A percentile compares a stretch with the other conserved stretches of the same genome.
Evolutionary conservation across 1,140 invertebrate genomes (phyloP).

Genomic region (Chrysopa pallens): DNA sequence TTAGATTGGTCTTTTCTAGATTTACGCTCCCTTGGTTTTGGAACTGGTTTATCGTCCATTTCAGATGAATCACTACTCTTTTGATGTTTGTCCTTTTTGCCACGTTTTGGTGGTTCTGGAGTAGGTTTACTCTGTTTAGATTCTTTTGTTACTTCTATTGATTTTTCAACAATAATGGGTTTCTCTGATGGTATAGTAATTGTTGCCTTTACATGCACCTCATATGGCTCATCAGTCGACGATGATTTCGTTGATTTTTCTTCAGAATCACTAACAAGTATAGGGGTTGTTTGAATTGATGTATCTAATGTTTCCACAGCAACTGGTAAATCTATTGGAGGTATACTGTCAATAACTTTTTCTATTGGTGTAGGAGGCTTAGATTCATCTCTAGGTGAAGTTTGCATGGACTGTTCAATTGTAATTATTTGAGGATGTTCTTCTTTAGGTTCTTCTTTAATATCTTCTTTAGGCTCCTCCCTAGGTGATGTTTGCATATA

Average conservation of each 20-base stretch:
- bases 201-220: slow-evolving; percentile 38
- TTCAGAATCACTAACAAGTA: slow-evolving; percentile 13
- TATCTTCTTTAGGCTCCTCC: too few species aligned
- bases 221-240: slow-evolving; percentile 37
- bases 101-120: too few species aligned
- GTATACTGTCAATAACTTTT: neutral
- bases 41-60: neutral
- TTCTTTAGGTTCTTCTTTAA: slow-evolving; percentile 4
- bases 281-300: slow-evolving; percentile 25
- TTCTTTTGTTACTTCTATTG: too few species aligned
- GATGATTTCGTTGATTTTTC: slow-evolving; percentile 21
- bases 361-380: slow-evolving; percentile 5
- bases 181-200: slow-evolving; percentile 32
- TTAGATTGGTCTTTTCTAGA: neutral
- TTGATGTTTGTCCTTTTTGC: too few species aligned
- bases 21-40: neutral
- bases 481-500: slow-evolving; percentile 9
- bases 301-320: slow-evolving; percentile 19
- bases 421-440: neutral
- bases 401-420: slow-evolving; percentile 2
- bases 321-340: neutral
- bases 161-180: slow-evolving; percentile 8
- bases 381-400: slow-evolving; percentile 1
- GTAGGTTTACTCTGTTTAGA: too few species aligned
- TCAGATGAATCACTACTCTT: too few species aligned